Evolutionary conservation across 2,888 invertebrate species (phyloP).

Genomic region (Drosophila kokeensis): DNA sequence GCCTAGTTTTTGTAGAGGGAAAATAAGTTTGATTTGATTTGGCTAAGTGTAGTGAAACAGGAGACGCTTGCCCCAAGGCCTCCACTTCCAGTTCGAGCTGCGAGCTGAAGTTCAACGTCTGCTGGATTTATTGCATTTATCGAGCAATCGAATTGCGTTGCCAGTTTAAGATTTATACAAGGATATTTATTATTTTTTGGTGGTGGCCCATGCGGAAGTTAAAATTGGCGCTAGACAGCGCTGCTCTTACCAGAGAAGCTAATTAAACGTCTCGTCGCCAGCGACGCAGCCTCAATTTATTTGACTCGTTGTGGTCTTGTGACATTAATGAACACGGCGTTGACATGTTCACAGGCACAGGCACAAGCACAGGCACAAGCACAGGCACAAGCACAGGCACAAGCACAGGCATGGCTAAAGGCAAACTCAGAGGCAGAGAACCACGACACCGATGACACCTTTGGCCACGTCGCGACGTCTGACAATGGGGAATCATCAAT

Average conservation of each 20-base stretch:
- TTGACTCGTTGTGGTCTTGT: slow-evolving; percentile 65
- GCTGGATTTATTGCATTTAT: slow-evolving; percentile 74
- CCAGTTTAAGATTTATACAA: slow-evolving; percentile 69
- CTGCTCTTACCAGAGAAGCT: slow-evolving; percentile 28
- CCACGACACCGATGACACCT: slow-evolving; percentile 77
- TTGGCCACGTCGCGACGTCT: slow-evolving; percentile 67
- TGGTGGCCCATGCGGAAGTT: slow-evolving; percentile 64
- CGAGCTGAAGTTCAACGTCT: slow-evolving; percentile 46
- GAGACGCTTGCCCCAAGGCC: slow-evolving; percentile 27
- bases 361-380: background rate
- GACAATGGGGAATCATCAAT: slow-evolving; percentile 77
- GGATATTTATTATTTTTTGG: slow-evolving; percentile 35
- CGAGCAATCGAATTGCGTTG: slow-evolving; percentile 76
- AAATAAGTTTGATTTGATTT: background rate
- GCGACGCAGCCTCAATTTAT: slow-evolving; percentile 66
- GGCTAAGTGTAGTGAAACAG: slow-evolving; percentile 18
- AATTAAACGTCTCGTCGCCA: slow-evolving; percentile 66
- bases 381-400: background rate
- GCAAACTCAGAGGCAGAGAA: slow-evolving; percentile 6
- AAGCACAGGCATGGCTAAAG: slow-evolving; percentile 6
- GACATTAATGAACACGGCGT: slow-evolving; percentile 78
- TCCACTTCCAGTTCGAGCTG: slow-evolving; percentile 6
- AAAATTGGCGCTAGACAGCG: slow-evolving; percentile 16
- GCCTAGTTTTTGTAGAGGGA: background rate
- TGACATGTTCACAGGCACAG: slow-evolving; percentile 68